A percentile compares a stretch with the other conserved stretches of the same genome.
phyloP scores from a whole-genome alignment of 2,797 vertebrate genomes.

The Dryobates pubescens region DNA sequence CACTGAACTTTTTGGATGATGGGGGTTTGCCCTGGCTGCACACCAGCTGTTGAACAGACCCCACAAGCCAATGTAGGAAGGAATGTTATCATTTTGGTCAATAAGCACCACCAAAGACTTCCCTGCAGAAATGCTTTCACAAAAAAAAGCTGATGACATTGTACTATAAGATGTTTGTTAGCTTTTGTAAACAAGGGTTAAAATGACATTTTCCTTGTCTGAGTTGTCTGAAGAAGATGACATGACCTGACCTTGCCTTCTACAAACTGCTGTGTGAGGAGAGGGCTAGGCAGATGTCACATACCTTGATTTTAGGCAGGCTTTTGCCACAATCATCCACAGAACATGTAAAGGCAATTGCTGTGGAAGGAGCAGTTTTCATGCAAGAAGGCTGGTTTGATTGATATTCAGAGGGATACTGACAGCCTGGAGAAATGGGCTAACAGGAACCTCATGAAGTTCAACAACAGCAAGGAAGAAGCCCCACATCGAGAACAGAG shows the following conservation, averaged over 20 bases:
- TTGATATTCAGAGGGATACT: not conserved
- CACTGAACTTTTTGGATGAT: not conserved
- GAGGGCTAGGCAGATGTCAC: rapidly evolving
- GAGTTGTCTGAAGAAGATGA: not conserved
- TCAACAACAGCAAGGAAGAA: not conserved
- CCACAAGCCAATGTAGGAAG: rapidly evolving
- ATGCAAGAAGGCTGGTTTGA: not conserved
- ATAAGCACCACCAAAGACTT: not conserved
- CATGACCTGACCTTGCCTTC: not conserved
- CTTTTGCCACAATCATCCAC: not conserved
- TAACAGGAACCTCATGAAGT: not conserved
- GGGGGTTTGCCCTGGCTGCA: not conserved
- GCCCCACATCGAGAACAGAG: not conserved
- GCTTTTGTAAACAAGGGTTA: not conserved
- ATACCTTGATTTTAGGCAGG: not conserved
- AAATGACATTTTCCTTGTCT: not conserved
- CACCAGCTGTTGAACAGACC: not conserved
- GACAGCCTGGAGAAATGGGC: not conserved
- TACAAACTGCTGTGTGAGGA: not conserved
- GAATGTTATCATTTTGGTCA: rapidly evolving
- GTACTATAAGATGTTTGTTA: not conserved
- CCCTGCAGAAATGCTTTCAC: not conserved
- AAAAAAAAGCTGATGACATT: not conserved
- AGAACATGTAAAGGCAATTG: not conserved
- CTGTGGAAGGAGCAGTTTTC: not conserved